phyloP scores from a whole-genome alignment of 1,140 invertebrate species.

The Oryctes rhinoceros region DNA sequence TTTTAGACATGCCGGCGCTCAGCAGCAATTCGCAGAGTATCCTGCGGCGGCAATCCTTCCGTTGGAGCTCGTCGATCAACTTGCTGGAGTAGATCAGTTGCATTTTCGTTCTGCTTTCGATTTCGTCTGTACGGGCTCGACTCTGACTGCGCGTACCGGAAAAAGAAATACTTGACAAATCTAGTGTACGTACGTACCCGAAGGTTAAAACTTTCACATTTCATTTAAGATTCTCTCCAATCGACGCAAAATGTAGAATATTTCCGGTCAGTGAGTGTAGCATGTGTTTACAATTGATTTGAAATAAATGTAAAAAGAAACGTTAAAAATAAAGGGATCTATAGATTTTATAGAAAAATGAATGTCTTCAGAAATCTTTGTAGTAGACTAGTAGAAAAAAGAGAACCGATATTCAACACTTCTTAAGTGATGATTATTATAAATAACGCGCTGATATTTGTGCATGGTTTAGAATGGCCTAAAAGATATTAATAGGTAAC shows the following conservation, averaged over 20 bases:
- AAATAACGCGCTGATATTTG: no score
- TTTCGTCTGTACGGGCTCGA: slow-evolving; percentile 26
- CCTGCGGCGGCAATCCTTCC: slow-evolving; percentile 58
- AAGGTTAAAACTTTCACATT: slow-evolving; percentile 38
- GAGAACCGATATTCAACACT: no score
- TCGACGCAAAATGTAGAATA: slow-evolving; percentile 14
- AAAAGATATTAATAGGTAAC: no score
- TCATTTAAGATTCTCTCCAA: slow-evolving; percentile 7
- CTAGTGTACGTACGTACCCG: neutral
- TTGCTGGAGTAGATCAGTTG: slow-evolving; percentile 49
- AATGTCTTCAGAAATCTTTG: no score
- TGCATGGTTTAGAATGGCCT: no score
- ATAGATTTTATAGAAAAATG: neutral
- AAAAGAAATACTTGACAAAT: slow-evolving; percentile 6
- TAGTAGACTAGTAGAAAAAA: no score
- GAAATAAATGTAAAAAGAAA: no score
- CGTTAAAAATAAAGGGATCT: neutral
- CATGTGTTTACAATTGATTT: no score
- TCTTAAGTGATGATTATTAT: no score
- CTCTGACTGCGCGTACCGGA: neutral
- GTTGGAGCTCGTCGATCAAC: slow-evolving; percentile 48
- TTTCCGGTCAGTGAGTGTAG: slow-evolving; percentile 12
- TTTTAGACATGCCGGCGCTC: slow-evolving; percentile 51
- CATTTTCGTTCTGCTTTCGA: slow-evolving; percentile 43
- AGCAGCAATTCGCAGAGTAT: slow-evolving; percentile 59